Base-by-base conservation (phyloP, 2,797 vertebrate genomes). In the Rhinoraja longicauda region DNA sequence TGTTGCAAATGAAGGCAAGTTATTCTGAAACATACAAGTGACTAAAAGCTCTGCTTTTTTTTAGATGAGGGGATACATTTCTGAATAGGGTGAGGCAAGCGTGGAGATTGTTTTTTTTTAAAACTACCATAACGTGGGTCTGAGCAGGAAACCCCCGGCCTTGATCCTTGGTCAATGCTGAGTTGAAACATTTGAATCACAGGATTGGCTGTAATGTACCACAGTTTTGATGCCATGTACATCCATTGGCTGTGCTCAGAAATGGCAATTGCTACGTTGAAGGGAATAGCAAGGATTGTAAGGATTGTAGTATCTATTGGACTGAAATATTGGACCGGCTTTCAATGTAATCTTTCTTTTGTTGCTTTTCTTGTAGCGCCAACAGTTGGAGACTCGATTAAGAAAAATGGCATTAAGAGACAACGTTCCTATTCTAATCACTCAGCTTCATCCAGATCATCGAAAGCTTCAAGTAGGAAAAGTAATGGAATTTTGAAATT, bases 1-100 rank as follows among this genome's bases (percentile, higher is more conserved):
- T 94, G 95, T 94, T 62, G 96, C 94, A 0, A 96, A 96, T 0
- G 97, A 98, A 93, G 97, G 99, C 99, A 96, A 95, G 94, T 19
- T 67, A 59, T 62, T 64, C 62, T 86, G 59, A 67, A 88, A 67
- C 59, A 88, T 19, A 4, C 59, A 64, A 86, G 15, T 88, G n/a
- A 64, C n/a, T 17, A 82, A 57, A 57, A 13, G 9, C 9, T 86
- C 45, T 59, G 24, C 78, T 29, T 86, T 86, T 67, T 19, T 64
- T 6, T 57, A 64, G 57, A 32, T 5, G 1, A 3, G 84, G 19
- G 7, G 62, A 10, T 36, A 6, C 19, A 88, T 17, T 21, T 32
- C 59, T 36, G 13, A 88, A 19, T 29, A 67, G 84, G 19, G n/a
- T 67, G 88, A 4, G 53, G 45, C 4, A 12, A 45, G n/a, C 24